These are phyloP conservation scores for Tragopan temminckii DNA, from an alignment of 2,797 vertebrate species.

Conservation along the genomic window DNA sequence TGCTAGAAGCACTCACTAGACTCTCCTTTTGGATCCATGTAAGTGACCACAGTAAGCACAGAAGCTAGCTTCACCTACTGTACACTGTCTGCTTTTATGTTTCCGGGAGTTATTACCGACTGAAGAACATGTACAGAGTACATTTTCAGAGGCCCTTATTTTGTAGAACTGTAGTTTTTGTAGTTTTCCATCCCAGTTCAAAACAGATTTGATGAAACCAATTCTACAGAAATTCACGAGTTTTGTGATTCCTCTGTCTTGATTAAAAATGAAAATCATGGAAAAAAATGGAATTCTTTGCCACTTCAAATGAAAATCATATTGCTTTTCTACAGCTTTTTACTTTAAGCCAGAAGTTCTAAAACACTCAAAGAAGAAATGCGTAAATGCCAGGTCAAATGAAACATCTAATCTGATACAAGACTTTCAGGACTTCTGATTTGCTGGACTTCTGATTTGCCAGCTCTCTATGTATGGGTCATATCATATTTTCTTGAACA, in stretches of 20 bases:
- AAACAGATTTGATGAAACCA: background rate
- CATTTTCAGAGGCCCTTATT: background rate
- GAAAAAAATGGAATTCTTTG: background rate
- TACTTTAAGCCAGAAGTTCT: background rate
- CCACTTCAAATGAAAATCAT: background rate
- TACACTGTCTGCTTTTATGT: accelerated
- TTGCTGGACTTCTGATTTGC: background rate
- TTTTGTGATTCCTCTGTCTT: background rate
- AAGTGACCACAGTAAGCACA: background rate
- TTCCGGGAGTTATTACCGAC: conserved; percentile 2
- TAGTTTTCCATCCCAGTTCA: background rate
- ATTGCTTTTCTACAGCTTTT: background rate
- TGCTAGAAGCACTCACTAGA: conserved; percentile 12
- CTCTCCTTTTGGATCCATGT: background rate
- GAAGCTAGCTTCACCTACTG: background rate
- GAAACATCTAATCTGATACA: background rate
- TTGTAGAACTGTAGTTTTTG: background rate
- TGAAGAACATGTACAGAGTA: background rate
- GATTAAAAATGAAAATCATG: conserved; percentile 3
- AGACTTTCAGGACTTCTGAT: background rate
- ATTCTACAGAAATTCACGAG: background rate
- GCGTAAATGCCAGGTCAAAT: background rate
- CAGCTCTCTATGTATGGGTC: background rate
- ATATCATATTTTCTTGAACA: background rate
- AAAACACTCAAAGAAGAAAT: background rate